Base-by-base conservation (phyloP, 2,888 invertebrate species). In the Caenorhabditis panamensis region DNA sequence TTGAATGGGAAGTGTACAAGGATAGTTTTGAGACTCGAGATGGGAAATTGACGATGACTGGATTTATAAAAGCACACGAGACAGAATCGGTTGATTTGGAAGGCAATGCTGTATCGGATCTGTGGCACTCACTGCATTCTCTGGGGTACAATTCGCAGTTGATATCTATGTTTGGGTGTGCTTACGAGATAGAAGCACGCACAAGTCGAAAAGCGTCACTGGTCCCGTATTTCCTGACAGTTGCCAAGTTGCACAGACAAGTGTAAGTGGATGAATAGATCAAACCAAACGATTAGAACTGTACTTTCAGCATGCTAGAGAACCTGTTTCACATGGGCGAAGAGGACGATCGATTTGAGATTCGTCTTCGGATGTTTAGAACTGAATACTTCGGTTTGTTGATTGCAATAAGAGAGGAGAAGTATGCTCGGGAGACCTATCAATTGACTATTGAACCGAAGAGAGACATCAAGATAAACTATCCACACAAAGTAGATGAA, bases 71-170 rank as follows among this genome's bases (percentile, higher is more conserved):
- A 28, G 87, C 92, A 66, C 92, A 92, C 85, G 91, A 92, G 81
- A 89, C 92, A 87, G 92, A 92, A 82, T 92, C 92, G 8, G 91
- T 92, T 37, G 92, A 92, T 79, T 90, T 90, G 71, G 89, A 91
- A 31, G 82, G 66, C 13, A 58, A 72, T 28, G 59, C 68, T 0
- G 18, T 24, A 3, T 47, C 47, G 18, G 82, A 82, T 49, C 51
- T 82, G 61, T 82, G 79, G 82, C 56, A 68, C 22, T 79, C 82
- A 1, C 59, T 82, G 71, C 63, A 76, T 56, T 44, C 26, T 24
- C 63, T 82, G 8, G 82, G 82, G 5, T 82, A 82, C 47, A 76
- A 82, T 53, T 41, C 53, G 22, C 64, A 76, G 18, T 28, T 82
- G 13, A 31, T 36, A 6, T 72, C 62, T 0, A 56, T 72, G n/a